These are phyloP conservation scores for Imbricaverruca yamaguchii DNA, from an alignment of 2,888 invertebrate genomes.

Conservation along the genomic window DNA sequence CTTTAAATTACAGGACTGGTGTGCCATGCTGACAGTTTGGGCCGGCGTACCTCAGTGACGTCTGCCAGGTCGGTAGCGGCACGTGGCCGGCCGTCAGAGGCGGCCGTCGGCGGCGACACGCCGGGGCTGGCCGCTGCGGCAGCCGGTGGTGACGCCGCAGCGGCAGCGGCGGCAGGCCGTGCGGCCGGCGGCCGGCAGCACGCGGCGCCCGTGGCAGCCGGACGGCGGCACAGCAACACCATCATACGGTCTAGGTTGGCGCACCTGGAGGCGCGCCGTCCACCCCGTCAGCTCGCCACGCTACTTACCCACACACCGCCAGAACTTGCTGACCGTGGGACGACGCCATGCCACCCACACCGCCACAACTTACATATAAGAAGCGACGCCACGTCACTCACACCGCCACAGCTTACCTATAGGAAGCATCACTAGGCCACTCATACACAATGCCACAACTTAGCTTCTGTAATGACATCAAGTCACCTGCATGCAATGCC, in stretches of 20 bases:
- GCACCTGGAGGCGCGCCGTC: background rate
- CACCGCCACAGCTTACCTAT: too few species aligned
- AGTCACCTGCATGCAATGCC: too few species aligned
- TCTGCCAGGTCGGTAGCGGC: background rate
- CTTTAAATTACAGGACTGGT: too few species aligned
- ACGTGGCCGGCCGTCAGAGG: background rate
- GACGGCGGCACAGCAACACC: background rate
- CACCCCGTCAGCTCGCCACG: too few species aligned
- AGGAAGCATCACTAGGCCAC: too few species aligned
- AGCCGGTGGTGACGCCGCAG: background rate
- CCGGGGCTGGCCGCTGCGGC: background rate
- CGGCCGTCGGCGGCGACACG: background rate
- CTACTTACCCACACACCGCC: too few species aligned
- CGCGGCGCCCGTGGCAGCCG: background rate
- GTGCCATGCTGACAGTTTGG: background rate
- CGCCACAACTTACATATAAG: too few species aligned
- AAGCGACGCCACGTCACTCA: too few species aligned
- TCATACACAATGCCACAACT: too few species aligned
- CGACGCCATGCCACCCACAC: too few species aligned
- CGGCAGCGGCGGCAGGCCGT: background rate
- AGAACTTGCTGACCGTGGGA: too few species aligned
- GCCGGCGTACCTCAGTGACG: background rate
- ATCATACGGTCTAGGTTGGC: background rate
- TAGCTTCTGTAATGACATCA: too few species aligned
- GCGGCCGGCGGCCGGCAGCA: background rate